These are phyloP conservation scores for Syngnathus typhle DNA, from an alignment of 2,113 vertebrate species.

Conservation along the genomic window DNA sequence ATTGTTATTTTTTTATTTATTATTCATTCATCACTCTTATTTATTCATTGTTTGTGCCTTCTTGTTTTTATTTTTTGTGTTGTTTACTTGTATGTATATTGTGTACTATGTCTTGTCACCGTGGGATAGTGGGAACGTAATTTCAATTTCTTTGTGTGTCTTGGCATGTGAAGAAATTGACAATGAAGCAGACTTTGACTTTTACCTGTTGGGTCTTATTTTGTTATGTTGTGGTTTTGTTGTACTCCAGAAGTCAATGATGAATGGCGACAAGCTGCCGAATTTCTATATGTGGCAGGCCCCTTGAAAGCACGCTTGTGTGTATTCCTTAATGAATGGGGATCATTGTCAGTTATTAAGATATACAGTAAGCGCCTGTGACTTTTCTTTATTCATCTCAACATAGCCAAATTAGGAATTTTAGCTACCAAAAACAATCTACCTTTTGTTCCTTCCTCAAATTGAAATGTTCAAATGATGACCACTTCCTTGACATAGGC, in stretches of 20 bases:
- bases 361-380: neutral
- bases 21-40: too few relatives aligned
- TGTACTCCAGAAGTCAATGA: neutral
- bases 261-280: neutral
- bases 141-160: too few relatives aligned
- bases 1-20: too few relatives aligned
- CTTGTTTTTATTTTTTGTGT: too few relatives aligned
- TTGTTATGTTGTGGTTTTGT: neutral
- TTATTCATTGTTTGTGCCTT: too few relatives aligned
- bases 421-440: neutral
- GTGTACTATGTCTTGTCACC: too few relatives aligned
- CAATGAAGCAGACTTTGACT: too few relatives aligned
- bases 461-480: neutral
- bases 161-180: too few relatives aligned
- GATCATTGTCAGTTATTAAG: neutral
- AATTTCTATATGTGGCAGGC: neutral
- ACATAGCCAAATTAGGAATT: neutral
- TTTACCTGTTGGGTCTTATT: neutral
- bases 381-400: neutral
- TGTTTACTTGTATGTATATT: too few relatives aligned
- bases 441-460: neutral
- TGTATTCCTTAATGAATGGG: neutral
- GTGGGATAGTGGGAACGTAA: too few relatives aligned
- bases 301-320: neutral
- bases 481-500: neutral